phyloP scores from a whole-genome alignment of 2,888 invertebrate species.

The Petrolisthes cinctipes region DNA sequence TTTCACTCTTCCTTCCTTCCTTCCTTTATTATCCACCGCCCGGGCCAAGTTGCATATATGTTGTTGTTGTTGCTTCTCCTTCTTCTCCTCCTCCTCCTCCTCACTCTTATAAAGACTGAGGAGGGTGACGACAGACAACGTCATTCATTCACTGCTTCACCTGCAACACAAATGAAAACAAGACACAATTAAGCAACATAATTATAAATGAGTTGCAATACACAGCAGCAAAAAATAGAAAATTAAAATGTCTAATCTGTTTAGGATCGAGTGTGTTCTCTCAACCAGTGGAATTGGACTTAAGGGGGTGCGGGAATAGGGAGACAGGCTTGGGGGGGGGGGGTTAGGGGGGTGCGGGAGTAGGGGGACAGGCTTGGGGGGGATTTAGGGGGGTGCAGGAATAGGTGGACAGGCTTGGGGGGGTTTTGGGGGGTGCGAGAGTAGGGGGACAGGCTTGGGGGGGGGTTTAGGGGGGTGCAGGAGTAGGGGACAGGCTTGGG shows the following conservation, averaged over 20 bases:
- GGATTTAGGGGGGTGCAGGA: no score
- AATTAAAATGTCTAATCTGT: no score
- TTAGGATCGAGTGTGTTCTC: background rate
- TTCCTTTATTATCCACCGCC: background rate
- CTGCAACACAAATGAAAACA: background rate
- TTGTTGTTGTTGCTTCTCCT: background rate
- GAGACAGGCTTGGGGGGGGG: no score
- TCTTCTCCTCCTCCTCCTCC: background rate
- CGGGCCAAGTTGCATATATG: background rate
- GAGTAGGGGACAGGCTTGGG: no score
- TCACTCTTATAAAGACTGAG: background rate
- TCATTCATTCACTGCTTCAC: slow-evolving; percentile 30
- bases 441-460: no score
- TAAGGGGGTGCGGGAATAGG: no score
- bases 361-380: no score
- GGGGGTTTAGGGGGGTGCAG: no score
- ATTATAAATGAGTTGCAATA: background rate
- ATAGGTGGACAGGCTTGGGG: no score
- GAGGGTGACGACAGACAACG: no score
- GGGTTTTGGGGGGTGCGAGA: no score
- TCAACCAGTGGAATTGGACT: background rate
- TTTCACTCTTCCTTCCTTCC: background rate
- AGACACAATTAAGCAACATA: background rate
- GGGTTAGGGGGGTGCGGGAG: no score
- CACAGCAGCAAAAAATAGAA: background rate